These are phyloP conservation scores for Paralvinella palmiformis DNA, from an alignment of 1,140 invertebrate genomes.

Conservation along the genomic window DNA sequence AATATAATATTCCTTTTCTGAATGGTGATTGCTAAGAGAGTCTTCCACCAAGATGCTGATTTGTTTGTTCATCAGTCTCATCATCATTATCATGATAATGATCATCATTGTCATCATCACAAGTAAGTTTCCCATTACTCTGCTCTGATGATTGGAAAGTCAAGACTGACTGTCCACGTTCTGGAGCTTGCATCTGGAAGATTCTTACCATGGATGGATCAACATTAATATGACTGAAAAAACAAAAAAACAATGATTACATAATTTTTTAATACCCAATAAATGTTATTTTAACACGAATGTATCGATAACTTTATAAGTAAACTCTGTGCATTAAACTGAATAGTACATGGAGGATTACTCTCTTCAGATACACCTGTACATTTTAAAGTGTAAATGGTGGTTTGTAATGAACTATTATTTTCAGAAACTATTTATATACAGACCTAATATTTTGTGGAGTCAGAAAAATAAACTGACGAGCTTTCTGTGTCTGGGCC, in stretches of 20 bases:
- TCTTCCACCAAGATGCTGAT: too few relatives aligned
- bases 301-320: conserved; percentile 2
- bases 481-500: conserved; percentile 34
- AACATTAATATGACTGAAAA: conserved; percentile 5
- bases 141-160: too few relatives aligned
- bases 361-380: not conserved
- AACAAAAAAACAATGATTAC: conserved; percentile 3
- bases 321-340: conserved; percentile 6
- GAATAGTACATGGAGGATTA: not conserved
- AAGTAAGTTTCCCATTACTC: too few relatives aligned
- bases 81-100: too few relatives aligned
- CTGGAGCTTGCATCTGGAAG: conserved; percentile 30
- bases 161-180: conserved; percentile 25
- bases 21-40: too few relatives aligned
- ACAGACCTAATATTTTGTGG: conserved; percentile 46
- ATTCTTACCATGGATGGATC: conserved; percentile 19
- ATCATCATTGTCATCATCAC: too few relatives aligned
- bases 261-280: conserved; percentile 1
- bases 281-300: conserved; percentile 14
- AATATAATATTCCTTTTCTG: too few relatives aligned
- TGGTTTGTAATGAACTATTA: not conserved
- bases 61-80: too few relatives aligned
- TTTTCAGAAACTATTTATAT: not conserved
- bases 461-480: conserved; percentile 52
- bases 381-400: not conserved